These are phyloP conservation scores for Eurystomus glaucurus DNA, from an alignment of 2,797 vertebrate genomes.

Conservation along the genomic window DNA sequence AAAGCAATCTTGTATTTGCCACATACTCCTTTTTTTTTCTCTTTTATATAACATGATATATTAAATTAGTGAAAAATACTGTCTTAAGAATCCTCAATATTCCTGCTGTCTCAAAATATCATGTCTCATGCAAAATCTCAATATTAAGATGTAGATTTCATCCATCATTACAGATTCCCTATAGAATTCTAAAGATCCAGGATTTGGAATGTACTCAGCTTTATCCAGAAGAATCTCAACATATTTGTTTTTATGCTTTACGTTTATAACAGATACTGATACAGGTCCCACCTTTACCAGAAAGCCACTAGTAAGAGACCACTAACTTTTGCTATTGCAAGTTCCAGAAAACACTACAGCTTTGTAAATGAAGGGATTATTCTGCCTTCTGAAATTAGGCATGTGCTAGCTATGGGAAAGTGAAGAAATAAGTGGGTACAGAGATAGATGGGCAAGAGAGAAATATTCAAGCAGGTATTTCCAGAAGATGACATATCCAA, in stretches of 20 bases:
- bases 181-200: background rate
- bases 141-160: background rate
- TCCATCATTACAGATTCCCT: background rate
- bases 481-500: background rate
- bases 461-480: background rate
- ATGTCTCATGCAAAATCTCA: background rate
- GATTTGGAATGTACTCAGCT: background rate
- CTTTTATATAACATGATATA: background rate
- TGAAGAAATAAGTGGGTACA: background rate
- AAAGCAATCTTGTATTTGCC: background rate
- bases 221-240: background rate
- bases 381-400: background rate
- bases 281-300: background rate
- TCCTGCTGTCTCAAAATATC: background rate
- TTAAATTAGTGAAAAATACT: background rate
- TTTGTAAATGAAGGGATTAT: background rate
- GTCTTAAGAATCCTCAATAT: background rate
- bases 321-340: background rate
- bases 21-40: background rate
- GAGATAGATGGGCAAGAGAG: accelerated
- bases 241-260: background rate
- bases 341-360: background rate
- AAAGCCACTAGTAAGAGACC: background rate
- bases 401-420: accelerated
- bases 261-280: background rate